A percentile compares a stretch with the other conserved stretches of the same genome.
These are phyloP conservation scores for Euwallacea similis DNA, from an alignment of 1,140 invertebrate genomes.

Conservation along the genomic window DNA sequence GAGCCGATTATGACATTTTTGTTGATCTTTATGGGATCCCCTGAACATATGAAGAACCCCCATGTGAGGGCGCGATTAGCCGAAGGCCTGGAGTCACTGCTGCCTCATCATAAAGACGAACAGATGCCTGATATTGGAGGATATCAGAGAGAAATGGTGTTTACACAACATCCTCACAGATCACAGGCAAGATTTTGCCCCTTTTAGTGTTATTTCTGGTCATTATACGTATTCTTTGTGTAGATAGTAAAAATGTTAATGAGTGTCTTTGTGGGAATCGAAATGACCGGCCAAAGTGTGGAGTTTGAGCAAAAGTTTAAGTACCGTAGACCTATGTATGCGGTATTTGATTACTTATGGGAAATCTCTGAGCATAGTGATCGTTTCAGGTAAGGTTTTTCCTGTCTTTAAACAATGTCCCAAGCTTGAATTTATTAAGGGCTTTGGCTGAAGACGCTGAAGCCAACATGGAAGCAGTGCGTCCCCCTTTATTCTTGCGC, in stretches of 20 bases:
- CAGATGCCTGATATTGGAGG: constrained; percentile 62
- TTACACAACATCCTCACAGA: constrained; percentile 72
- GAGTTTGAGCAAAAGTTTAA: constrained; percentile 98
- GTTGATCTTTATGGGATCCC: constrained; percentile 74
- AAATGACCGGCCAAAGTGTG: constrained; percentile 95
- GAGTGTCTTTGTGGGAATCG: constrained; percentile 93
- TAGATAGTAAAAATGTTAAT: constrained; percentile 75
- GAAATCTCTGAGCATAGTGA: constrained; percentile 72
- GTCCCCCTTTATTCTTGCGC: constrained; percentile 87
- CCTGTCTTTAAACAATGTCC: background rate
- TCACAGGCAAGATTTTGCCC: constrained; percentile 28
- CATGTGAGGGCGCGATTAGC: constrained; percentile 86
- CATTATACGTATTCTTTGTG: constrained; percentile 26
- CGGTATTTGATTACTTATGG: constrained; percentile 92
- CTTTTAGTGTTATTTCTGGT: background rate
- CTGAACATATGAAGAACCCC: constrained; percentile 83
- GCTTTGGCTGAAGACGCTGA: constrained; percentile 79
- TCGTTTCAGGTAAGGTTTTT: constrained; percentile 69
- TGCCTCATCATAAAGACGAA: constrained; percentile 68
- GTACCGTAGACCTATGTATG: constrained; percentile 93
- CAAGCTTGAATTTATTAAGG: constrained; percentile 44
- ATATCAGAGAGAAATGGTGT: constrained; percentile 74
- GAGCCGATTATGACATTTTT: constrained; percentile 76
- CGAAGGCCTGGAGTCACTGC: constrained; percentile 81
- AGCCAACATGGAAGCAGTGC: constrained; percentile 84